Conservation (phyloP, 2,113 vertebrate genomes). For the Neolamprologus falcicula region DNA sequence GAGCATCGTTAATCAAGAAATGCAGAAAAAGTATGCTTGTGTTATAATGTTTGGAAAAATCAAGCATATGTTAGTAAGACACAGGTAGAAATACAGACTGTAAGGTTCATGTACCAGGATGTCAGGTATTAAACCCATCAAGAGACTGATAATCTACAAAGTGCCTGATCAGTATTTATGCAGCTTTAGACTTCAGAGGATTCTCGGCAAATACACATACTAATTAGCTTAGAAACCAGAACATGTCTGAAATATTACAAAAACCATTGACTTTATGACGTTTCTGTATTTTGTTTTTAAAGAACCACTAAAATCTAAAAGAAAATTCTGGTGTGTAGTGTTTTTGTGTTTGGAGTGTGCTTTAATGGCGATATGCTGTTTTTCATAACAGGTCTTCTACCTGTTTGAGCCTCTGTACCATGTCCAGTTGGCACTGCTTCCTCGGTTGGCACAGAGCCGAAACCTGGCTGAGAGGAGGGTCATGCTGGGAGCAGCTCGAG, state of each 20-base stretch:
- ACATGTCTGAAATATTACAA: neutral
- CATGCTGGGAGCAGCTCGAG: conserved; percentile 87
- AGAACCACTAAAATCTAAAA: neutral
- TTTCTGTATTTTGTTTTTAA: neutral
- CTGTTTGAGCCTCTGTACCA: conserved; percentile 94
- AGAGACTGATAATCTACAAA: neutral
- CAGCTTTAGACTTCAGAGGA: neutral
- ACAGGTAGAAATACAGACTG: neutral
- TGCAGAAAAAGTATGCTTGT: neutral
- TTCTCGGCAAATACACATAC: neutral
- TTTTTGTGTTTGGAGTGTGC: neutral
- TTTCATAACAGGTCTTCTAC: conserved; percentile 77
- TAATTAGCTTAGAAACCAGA: neutral
- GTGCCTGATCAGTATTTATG: neutral
- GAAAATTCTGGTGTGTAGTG: neutral
- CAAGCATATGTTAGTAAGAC: neutral
- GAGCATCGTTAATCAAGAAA: neutral
- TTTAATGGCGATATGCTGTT: neutral
- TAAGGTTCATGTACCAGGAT: neutral
- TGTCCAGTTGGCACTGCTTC: conserved; percentile 84
- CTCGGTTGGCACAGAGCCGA: conserved; percentile 81
- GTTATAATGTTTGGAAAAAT: neutral
- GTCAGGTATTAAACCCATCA: neutral
- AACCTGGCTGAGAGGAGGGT: conserved; percentile 75
- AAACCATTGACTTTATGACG: neutral